These are phyloP conservation scores for Onychorhynchus coronatus DNA, from an alignment of 2,113 vertebrate genomes.

Conservation along the genomic window DNA sequence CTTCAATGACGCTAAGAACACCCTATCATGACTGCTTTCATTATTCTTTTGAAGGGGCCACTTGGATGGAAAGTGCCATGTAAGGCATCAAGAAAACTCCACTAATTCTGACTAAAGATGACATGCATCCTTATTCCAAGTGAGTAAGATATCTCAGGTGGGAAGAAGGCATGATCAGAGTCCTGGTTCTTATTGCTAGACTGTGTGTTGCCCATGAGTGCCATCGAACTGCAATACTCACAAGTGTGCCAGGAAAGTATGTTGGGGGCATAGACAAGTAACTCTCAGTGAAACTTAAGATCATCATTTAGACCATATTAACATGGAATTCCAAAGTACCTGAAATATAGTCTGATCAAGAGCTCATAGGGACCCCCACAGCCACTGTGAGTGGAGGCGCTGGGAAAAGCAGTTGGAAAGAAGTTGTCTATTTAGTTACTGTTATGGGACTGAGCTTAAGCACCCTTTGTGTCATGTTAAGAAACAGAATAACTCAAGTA, in stretches of 20 bases:
- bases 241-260: not conserved
- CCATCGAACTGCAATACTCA: not conserved
- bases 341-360: not conserved
- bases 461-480: not conserved
- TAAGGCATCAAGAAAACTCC: not conserved
- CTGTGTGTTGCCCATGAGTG: rapidly evolving
- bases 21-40: not conserved
- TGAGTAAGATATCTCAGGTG: not conserved
- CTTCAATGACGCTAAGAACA: not conserved
- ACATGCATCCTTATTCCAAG: not conserved
- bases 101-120: not conserved
- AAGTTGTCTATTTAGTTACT: not conserved
- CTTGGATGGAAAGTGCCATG: not conserved
- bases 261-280: not conserved
- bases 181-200: not conserved
- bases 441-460: not conserved
- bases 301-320: rapidly evolving
- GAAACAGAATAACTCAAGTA: not conserved
- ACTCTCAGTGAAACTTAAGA: not conserved
- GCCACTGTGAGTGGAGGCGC: not conserved
- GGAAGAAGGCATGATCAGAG: not conserved
- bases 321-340: not conserved
- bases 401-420: not conserved
- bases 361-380: not conserved
- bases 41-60: not conserved